These are phyloP conservation scores for Ellobium chinense DNA, from an alignment of 2,888 invertebrate genomes.

Conservation along the genomic window DNA sequence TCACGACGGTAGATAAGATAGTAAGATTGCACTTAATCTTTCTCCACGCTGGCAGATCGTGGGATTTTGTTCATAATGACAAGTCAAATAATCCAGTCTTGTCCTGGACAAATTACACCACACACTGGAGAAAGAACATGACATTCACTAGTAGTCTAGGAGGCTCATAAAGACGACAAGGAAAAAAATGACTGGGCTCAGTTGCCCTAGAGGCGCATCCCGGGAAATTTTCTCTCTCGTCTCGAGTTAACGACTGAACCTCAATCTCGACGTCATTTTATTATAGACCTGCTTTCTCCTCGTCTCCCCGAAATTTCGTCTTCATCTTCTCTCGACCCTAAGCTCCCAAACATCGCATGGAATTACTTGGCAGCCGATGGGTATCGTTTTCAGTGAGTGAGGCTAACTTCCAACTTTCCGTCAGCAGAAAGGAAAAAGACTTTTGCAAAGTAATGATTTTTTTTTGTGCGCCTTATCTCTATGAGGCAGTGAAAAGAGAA, in stretches of 20 bases:
- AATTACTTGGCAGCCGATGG: background rate
- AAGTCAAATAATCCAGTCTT: no score
- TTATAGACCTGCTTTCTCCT: background rate
- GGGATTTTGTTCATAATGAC: no score
- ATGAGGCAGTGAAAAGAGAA: background rate
- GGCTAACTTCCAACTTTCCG: background rate
- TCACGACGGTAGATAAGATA: no score
- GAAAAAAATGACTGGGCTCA: no score
- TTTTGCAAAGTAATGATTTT: no score
- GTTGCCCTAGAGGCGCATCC: background rate
- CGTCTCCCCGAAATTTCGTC: background rate
- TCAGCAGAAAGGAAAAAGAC: background rate
- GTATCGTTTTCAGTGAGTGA: constrained; percentile 1
- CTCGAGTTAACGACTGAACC: background rate
- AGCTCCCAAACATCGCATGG: background rate
- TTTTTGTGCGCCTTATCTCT: no score
- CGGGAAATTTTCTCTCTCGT: background rate
- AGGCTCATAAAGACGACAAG: no score
- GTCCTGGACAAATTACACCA: no score
- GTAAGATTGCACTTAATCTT: no score
- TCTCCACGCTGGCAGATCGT: no score
- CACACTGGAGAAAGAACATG: no score
- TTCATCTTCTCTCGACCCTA: background rate
- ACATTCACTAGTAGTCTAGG: no score
- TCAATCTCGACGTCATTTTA: background rate